These are phyloP conservation scores for Heliconius ethilla DNA, from an alignment of 2,888 invertebrate species.

Conservation along the genomic window DNA sequence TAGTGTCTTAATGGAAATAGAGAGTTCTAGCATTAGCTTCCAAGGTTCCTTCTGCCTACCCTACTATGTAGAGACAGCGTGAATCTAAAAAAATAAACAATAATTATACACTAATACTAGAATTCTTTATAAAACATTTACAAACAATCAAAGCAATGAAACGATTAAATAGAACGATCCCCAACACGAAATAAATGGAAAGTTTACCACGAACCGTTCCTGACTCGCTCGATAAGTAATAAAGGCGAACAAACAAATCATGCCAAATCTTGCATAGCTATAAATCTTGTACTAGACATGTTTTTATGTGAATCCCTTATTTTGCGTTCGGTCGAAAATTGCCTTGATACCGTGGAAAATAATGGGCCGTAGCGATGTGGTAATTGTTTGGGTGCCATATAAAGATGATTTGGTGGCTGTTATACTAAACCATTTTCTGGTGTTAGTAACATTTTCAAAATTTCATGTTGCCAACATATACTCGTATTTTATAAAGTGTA, in stretches of 20 bases:
- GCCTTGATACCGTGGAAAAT: conserved; percentile 48
- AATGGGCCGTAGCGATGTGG: conserved; percentile 46
- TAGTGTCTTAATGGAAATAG: neutral
- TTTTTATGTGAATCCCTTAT: conserved; percentile 51
- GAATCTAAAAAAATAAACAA: neutral
- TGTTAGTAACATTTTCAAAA: neutral
- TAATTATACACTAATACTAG: neutral
- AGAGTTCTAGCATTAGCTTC: neutral
- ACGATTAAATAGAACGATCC: conserved; percentile 4
- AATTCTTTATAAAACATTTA: neutral
- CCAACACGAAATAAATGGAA: conserved; percentile 24
- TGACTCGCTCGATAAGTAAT: conserved; percentile 42
- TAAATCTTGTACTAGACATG: conserved; percentile 46
- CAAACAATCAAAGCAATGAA: neutral
- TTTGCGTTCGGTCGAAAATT: conserved; percentile 52
- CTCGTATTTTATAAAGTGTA: neutral
- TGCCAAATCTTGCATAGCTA: conserved; percentile 44
- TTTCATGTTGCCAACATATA: neutral
- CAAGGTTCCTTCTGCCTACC: neutral
- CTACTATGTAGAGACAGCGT: neutral
- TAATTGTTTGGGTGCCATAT: conserved; percentile 43
- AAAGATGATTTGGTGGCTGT: conserved; percentile 24
- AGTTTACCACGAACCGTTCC: conserved; percentile 38
- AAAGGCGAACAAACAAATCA: conserved; percentile 46
- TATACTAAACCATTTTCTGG: conserved; percentile 13